Evolutionary conservation across 2,113 vertebrate species (phyloP).

Genomic region (Grantiella picta): DNA sequence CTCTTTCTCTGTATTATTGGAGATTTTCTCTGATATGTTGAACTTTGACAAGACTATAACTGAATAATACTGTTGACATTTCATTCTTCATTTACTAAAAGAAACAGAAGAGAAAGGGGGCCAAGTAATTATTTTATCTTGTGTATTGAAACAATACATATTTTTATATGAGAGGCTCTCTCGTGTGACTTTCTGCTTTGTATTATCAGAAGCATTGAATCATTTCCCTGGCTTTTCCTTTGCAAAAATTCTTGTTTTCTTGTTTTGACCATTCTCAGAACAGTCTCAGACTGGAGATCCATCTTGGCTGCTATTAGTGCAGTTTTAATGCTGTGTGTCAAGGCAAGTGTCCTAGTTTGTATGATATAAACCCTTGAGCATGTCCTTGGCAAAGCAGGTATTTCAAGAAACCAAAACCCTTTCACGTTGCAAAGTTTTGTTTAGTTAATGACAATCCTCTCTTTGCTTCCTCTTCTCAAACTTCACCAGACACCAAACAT

Average conservation of each 20-base stretch:
- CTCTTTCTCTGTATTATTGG: neutral
- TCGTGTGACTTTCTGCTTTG: neutral
- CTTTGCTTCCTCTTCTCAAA: neutral
- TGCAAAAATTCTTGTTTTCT: neutral
- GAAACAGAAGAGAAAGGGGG: neutral
- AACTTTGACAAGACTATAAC: neutral
- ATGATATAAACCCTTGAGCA: neutral
- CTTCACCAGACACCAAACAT: neutral
- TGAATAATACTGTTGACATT: neutral
- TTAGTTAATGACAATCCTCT: neutral
- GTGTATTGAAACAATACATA: neutral
- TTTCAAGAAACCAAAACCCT: neutral
- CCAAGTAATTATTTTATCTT: neutral
- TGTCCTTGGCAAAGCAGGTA: neutral
- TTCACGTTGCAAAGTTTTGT: neutral
- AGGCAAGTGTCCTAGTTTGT: neutral
- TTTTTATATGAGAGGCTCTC: neutral
- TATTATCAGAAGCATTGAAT: neutral
- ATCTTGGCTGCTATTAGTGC: neutral
- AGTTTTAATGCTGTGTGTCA: neutral
- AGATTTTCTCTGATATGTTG: slow-evolving; percentile 1
- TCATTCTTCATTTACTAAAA: neutral
- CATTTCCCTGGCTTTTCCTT: neutral
- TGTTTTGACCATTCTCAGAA: neutral
- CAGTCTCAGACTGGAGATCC: neutral